phyloP scores from a whole-genome alignment of 2,797 vertebrate species.

The Taeniopygia guttata region DNA sequence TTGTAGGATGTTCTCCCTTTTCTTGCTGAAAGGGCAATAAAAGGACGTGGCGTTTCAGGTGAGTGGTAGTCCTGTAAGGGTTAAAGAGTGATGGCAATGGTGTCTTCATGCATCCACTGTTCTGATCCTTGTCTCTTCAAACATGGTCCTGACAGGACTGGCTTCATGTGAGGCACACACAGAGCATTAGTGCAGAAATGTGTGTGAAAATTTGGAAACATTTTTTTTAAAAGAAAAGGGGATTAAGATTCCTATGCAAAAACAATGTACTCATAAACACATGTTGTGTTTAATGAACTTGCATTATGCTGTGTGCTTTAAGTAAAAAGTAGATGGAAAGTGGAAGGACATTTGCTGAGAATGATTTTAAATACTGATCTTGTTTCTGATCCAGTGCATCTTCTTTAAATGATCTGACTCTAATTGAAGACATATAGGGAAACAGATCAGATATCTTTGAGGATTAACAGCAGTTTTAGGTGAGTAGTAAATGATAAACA shows the following conservation, averaged over 20 bases:
- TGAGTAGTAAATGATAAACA: background rate
- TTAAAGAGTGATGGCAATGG: background rate
- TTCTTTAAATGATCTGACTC: background rate
- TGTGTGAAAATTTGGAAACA: background rate
- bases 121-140: background rate
- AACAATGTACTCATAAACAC: background rate
- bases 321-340: background rate
- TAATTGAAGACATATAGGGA: background rate
- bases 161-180: background rate
- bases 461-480: background rate
- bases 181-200: background rate
- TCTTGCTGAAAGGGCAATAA: background rate
- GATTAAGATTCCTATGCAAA: background rate
- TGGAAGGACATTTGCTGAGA: background rate
- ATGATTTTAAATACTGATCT: background rate
- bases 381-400: background rate
- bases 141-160: background rate
- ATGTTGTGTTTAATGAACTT: background rate
- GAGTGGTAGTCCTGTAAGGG: background rate
- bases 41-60: background rate
- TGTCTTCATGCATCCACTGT: background rate
- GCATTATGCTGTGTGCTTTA: background rate
- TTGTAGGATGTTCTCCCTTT: background rate
- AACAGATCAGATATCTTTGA: background rate
- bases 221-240: background rate